Evolutionary conservation across 2,888 invertebrate species (phyloP), one percentile per base, ranked within the genome.

Genomic region (Polia nebulosa): DNA sequence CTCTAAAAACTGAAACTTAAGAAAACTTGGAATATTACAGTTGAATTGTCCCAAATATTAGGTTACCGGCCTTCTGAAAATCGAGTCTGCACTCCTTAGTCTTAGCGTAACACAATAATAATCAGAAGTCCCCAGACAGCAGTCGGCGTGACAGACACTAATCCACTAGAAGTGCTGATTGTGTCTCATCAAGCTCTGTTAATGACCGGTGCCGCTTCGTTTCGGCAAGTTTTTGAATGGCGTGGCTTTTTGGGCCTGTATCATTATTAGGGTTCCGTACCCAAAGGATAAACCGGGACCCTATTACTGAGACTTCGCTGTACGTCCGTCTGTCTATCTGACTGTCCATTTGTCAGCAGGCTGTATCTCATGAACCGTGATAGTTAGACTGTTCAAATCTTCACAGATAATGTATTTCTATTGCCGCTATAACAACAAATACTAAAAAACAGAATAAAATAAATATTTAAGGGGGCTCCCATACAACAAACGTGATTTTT

Each of bases 131-230:
- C 41, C 72, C 5, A n/a, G 59, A 22, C 20, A 44, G 29, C 29
- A 55, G 39, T 15, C 11, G 29, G 32, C 36, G 44, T 41, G 55
- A 45, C 79, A 32, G 59, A 51, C 55, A 59, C 55, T 68, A 34
- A 80, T 63, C 69, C 36, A 49, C 22, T 32, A 41, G 64, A 57
- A 71, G n/a, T 47, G 68, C 74, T 81, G 81, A 81, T 55, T 81
- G 52, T 34, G 64, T 25, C 53, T 64, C 57, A 52, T 68, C 62
- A 65, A 36, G 41, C 5, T 52, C n/a, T 39, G 52, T 41, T 83
- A 77, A 81, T 66, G 61, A 53, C 13, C 27, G 29, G 39, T 53
- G 57, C 2, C 27, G 22, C 58, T 56, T 13, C 45, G 39, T 32
- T 59, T 55, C 44, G 52, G 29, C 25, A 62, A 56, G 41, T 67